phyloP scores from a whole-genome alignment of 1,140 invertebrate genomes.

The Pachyrhynchus sulphureomaculatus region DNA sequence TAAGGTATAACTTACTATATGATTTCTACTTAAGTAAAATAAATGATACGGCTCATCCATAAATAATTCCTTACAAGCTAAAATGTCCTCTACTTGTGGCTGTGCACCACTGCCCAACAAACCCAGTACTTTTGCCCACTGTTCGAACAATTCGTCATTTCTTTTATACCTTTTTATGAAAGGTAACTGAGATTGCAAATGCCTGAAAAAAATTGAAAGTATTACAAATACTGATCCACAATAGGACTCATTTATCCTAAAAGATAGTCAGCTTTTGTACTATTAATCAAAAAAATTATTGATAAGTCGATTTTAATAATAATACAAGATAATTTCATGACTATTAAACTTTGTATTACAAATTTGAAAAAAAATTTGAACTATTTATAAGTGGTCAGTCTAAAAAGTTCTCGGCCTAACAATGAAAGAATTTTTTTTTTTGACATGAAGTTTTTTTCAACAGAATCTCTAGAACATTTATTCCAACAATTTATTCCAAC shows the following conservation, averaged over 20 bases:
- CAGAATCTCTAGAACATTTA: no score
- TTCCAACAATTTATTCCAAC: no score
- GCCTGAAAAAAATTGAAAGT: constrained; percentile 57
- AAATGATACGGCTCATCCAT: constrained; percentile 66
- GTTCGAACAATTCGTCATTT: constrained; percentile 53
- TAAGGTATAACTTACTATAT: constrained; percentile 58
- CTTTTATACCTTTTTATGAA: constrained; percentile 47
- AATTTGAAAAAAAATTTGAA: neutral
- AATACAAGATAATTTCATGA: no score
- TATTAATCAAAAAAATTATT: no score
- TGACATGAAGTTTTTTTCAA: no score
- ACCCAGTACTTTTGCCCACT: constrained; percentile 61
- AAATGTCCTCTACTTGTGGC: constrained; percentile 65
- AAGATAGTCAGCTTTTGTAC: no score
- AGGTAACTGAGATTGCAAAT: constrained; percentile 63
- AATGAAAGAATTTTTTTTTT: no score
- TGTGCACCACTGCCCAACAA: constrained; percentile 72
- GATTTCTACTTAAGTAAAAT: constrained; percentile 59
- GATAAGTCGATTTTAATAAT: no score
- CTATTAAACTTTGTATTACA: no score
- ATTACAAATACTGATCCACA: neutral
- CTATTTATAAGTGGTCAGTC: no score
- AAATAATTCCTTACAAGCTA: constrained; percentile 70
- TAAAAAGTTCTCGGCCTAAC: no score
- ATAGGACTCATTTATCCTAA: neutral